Percentiles rank a stretch among this genome's conserved stretches.
Conservation (phyloP, 2,888 invertebrate species). For the Drosophila percnosoma region DNA sequence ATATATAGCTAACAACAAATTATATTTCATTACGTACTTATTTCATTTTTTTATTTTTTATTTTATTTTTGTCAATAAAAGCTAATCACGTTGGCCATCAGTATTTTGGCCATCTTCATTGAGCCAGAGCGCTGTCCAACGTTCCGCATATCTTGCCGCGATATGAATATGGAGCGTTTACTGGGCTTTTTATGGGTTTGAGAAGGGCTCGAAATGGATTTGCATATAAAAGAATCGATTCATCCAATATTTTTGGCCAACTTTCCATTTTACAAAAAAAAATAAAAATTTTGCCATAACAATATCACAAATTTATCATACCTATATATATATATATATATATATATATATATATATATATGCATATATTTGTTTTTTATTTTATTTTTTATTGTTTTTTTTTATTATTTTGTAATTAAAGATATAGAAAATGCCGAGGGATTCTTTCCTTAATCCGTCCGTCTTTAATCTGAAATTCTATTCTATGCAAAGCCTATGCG, state of each 20-base stretch:
- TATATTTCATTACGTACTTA: neutral
- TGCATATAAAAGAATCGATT: conserved; percentile 38
- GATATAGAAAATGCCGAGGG: neutral
- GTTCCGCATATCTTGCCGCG: conserved; percentile 39
- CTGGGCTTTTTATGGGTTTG: conserved; percentile 20
- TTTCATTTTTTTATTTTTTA: neutral
- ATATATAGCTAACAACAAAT: neutral
- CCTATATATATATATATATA: neutral
- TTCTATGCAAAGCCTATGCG: too few species aligned
- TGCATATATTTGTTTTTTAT: neutral
- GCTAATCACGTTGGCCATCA: neutral
- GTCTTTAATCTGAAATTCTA: neutral
- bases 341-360: neutral
- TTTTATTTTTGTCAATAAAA: neutral
- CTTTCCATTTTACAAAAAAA: conserved; percentile 46
- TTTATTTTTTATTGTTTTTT: too few species aligned
- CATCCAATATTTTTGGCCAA: conserved; percentile 23
- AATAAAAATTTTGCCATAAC: neutral
- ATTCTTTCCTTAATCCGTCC: neutral
- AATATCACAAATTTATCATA: neutral
- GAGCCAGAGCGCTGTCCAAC: conserved; percentile 9
- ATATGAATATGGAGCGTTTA: conserved; percentile 35
- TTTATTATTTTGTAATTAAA: neutral
- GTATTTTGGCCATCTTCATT: conserved; percentile 29
- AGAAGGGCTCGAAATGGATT: conserved; percentile 22